Percentiles rank a stretch among this genome's conserved stretches.
Evolutionary conservation across 2,888 invertebrate species (phyloP).

Genomic region (Dusona sp.): DNA sequence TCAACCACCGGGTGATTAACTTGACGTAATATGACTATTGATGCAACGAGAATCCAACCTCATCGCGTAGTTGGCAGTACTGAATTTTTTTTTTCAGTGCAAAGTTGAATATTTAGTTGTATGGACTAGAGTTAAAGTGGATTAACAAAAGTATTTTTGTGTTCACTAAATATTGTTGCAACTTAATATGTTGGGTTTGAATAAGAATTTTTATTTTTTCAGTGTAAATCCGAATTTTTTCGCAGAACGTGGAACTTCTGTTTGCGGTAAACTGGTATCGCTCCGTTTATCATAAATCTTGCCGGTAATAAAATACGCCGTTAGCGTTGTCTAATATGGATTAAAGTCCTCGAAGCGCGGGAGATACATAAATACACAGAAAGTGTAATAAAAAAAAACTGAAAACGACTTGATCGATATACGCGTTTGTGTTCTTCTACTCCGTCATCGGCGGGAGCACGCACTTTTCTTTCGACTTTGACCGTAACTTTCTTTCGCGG

Average conservation of each 20-base stretch:
- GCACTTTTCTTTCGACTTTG: slow-evolving; percentile 33
- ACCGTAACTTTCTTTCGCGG: slow-evolving; percentile 34
- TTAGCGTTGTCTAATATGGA: slow-evolving; percentile 63
- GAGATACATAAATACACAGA: not conserved
- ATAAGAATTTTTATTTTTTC: too few species aligned
- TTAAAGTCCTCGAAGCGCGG: slow-evolving; percentile 30
- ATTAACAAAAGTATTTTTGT: too few species aligned
- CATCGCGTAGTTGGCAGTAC: too few species aligned
- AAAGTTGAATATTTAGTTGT: too few species aligned
- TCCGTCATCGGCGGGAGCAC: slow-evolving; percentile 16
- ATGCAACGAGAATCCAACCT: too few species aligned
- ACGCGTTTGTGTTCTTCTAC: slow-evolving; percentile 19
- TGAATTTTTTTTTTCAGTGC: too few species aligned
- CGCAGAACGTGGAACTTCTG: slow-evolving; percentile 8
- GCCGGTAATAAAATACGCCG: slow-evolving; percentile 69
- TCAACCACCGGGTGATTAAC: too few species aligned
- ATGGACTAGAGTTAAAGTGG: too few species aligned
- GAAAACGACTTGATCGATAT: slow-evolving; percentile 28
- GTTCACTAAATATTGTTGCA: too few species aligned
- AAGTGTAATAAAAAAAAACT: not conserved
- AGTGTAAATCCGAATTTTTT: not conserved
- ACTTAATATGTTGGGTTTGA: too few species aligned
- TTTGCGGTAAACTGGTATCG: slow-evolving; percentile 48
- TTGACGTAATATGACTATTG: too few species aligned
- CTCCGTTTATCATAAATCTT: slow-evolving; percentile 68